Evolutionary conservation across 1,140 invertebrate species (phyloP), one percentile per base, ranked within the genome.

Genomic region (Trypoxylus dichotomus): DNA sequence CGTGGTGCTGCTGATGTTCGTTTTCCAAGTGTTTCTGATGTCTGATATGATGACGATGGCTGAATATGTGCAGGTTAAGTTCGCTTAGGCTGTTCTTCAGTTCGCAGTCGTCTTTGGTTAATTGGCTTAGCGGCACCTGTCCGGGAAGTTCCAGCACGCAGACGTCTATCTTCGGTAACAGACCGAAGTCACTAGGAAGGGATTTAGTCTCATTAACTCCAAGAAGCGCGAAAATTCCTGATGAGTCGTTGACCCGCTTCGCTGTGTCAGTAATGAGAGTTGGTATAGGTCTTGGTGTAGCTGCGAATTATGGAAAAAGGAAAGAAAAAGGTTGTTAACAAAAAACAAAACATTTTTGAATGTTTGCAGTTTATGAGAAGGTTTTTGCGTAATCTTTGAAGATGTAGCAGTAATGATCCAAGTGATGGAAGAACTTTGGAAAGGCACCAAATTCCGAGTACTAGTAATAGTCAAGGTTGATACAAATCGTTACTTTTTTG

Each of bases 81-180:
- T 68, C 60, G 21, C 24, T 68, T 13, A 68, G 24, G 60, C 11
- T 68, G 25, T 68, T 68, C 60, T 29, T 68, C 60, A 68, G 7
- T 8, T 68, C 60, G 60, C 60, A 68, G 8, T 68, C 60, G 24
- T 29, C 60, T 68, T 68, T 68, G 24, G 19, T 68, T 6, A 68
- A 24, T 27, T 68, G 60, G 7, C 19, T 24, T 8, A 68, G 24
- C 19, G 60, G 60, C 19, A 68, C 8, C 24, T 68, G 60, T 15
- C 60, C 60, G 3, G 83, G 83, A 24, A 82, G 79, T 79, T 84
- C 84, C 60, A 84, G 37, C 11, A 81, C 82, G 79, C 84, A 85
- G 25, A 85, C 79, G 71, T 85, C 84, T 82, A 85, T 78, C 60
- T 81, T 84, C 79, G 84, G 84, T 75, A 83, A 76, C 84, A 85